Base-by-base conservation (phyloP, 2,797 vertebrate species). In the Thaleichthys pacificus region DNA sequence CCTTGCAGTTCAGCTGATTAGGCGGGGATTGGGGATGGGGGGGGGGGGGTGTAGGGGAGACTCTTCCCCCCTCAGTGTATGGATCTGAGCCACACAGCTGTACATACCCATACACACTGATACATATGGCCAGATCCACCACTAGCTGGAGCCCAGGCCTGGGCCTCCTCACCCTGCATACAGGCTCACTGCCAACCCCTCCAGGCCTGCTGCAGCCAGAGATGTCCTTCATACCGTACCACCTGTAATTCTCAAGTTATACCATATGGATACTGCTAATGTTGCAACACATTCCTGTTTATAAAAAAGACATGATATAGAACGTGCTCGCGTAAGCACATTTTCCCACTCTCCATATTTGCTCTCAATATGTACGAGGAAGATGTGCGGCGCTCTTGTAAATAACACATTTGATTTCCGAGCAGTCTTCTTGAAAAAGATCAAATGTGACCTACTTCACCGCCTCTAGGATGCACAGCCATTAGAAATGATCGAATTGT, bases 1-100 rank as follows among this genome's bases (percentile, higher is more conserved):
- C 86, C 80, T 68, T 84, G 89, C 86, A 61, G 85, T 87, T 87
- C 86, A 89, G 83, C 85, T 89, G 87, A 91, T 91, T 85, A 85
- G 88, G 77, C 14, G 76, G 79, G 78, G 82, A 80, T 81, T 64
- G 81, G 71, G 82, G 78, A 0, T 1, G 28, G 28, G 28, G 28
- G 28, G 3, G 28, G 28, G 28, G 28, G 28, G 28, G 28, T 30
- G 28, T 30, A 30, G 28, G 28, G 28, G 28, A 0, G 28, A 30
- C 7, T 8, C 8, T 35, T 35, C 32, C 80, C 85, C 69, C 81
- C 67, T 64, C 67, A 76, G 79, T 73, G 32, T 68, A 26, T 26
- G 65, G 62, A 82, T 84, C 81, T 77, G 80, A 83, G 87, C 86
- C 81, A 75, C 73, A 82, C 75, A 77, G 49, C 61, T 28, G 26